These are phyloP conservation scores for Archaeoteleia sp. DNA, from an alignment of 2,888 invertebrate species.

Conservation along the genomic window DNA sequence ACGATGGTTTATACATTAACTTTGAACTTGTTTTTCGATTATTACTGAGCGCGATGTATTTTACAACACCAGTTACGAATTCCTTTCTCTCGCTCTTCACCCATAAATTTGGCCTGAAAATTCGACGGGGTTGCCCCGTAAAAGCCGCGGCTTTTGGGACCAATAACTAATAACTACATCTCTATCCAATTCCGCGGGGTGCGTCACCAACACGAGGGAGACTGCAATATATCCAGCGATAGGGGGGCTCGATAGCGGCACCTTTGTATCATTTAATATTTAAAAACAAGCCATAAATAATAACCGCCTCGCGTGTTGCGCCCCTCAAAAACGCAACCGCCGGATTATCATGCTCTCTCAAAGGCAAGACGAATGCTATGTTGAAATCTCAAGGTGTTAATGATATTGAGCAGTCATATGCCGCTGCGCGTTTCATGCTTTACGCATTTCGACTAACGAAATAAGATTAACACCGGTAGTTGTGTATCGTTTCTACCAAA, in stretches of 20 bases:
- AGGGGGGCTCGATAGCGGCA: constrained; percentile 62
- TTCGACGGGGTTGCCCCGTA: constrained; percentile 23
- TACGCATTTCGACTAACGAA: constrained; percentile 42
- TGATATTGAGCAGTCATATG: constrained; percentile 36
- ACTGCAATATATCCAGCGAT: constrained; percentile 31
- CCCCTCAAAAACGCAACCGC: constrained; percentile 60
- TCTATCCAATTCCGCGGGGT: constrained; percentile 44
- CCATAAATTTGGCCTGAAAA: constrained; percentile 32
- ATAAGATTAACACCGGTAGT: constrained; percentile 46
- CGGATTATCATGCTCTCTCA: constrained; percentile 63
- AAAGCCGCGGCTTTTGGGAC: constrained; percentile 2
- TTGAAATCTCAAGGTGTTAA: constrained; percentile 66
- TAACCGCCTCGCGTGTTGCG: constrained; percentile 68
- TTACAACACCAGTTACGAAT: constrained; percentile 42
- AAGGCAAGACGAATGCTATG: constrained; percentile 72
- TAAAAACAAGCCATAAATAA: constrained; percentile 75
- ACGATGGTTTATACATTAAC: no score
- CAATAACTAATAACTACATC: constrained; percentile 45
- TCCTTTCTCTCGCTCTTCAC: constrained; percentile 17
- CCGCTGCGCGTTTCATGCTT: constrained; percentile 20
- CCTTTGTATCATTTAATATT: constrained; percentile 75
- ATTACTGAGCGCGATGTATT: no score
- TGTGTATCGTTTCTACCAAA: constrained; percentile 40
- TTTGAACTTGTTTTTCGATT: no score
- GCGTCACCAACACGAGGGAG: constrained; percentile 18